phyloP scores from a whole-genome alignment of 2,797 vertebrate genomes.

The Setipinna tenuifilis region DNA sequence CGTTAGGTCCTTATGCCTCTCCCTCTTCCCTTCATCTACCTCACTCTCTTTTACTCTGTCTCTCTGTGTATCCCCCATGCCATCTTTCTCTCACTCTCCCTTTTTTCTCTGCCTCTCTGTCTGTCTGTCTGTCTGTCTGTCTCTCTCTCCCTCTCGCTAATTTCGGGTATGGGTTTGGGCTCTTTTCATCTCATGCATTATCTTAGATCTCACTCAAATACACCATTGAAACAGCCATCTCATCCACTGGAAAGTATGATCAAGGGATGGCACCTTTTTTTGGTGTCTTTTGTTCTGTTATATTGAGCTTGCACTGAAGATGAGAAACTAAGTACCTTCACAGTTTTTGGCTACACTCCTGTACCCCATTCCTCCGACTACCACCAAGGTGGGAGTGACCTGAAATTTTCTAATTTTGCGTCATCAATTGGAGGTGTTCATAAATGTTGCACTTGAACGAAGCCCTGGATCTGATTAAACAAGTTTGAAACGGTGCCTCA shows the following conservation, averaged over 20 bases:
- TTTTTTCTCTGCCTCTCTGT: neutral
- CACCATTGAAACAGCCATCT: neutral
- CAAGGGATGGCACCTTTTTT: neutral
- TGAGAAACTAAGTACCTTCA: neutral
- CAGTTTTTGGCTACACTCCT: neutral
- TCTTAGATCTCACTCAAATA: neutral
- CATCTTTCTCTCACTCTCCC: too few relatives aligned
- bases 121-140: neutral
- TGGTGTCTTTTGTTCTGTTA: neutral
- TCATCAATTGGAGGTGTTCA: conserved; percentile 16
- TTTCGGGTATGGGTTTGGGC: neutral
- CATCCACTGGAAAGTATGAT: neutral
- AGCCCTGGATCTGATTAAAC: conserved; percentile 19
- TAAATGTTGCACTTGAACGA: conserved; percentile 18
- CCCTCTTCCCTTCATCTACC: too few relatives aligned
- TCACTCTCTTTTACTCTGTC: too few relatives aligned
- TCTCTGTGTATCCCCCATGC: too few relatives aligned
- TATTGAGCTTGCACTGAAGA: neutral
- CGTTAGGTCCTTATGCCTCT: too few relatives aligned
- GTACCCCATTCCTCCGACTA: neutral
- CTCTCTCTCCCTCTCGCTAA: neutral
- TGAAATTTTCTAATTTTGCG: conserved; percentile 12
- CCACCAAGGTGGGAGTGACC: neutral
- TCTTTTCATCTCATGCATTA: neutral
- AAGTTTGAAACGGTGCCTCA: conserved; percentile 17